Percentiles rank a stretch among this genome's conserved stretches.
Evolutionary conservation across 2,797 vertebrate genomes (phyloP).

Genomic region (Etheostoma perlongum): DNA sequence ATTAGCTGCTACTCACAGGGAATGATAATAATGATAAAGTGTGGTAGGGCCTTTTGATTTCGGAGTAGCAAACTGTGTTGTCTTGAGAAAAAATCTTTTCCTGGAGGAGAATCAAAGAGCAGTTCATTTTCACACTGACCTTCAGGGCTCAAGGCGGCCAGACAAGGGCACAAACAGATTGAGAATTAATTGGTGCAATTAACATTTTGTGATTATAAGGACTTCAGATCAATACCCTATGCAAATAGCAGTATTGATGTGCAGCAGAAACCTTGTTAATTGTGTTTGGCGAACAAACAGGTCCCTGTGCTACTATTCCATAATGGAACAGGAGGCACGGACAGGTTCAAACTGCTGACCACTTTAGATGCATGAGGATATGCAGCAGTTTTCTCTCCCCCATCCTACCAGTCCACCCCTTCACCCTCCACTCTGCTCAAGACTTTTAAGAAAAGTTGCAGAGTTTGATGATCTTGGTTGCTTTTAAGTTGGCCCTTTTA

Average conservation of each 20-base stretch:
- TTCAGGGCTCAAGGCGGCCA: conserved; percentile 90
- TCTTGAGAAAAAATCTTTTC: conserved; percentile 85
- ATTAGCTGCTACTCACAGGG: conserved; percentile 86
- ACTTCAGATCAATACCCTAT: conserved; percentile 95
- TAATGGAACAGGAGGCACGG: conserved; percentile 88
- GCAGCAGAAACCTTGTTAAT: conserved; percentile 88
- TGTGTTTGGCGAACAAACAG: conserved; percentile 87
- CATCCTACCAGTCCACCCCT: conserved; percentile 44
- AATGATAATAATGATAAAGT: conserved; percentile 88
- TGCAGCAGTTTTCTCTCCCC: conserved; percentile 61
- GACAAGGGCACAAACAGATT: conserved; percentile 93
- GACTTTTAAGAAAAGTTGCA: conserved; percentile 78
- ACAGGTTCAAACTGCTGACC: conserved; percentile 86
- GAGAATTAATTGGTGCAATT: conserved; percentile 99
- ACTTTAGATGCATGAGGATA: conserved; percentile 79
- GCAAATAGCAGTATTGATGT: conserved; percentile 94
- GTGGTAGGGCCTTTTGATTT: conserved; percentile 81
- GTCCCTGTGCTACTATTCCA: conserved; percentile 83
- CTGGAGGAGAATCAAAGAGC: conserved; percentile 86
- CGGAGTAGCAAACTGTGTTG: conserved; percentile 81
- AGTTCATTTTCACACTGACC: conserved; percentile 92
- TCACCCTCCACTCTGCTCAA: conserved; percentile 60
- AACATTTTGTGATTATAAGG: conserved; percentile 98
- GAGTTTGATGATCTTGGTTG: conserved; percentile 79
- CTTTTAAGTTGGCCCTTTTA: conserved; percentile 75